Percentiles rank a stretch among this genome's conserved stretches.
These are phyloP conservation scores for Entomobrya multifasciata DNA, from an alignment of 2,888 invertebrate genomes.

Conservation along the genomic window DNA sequence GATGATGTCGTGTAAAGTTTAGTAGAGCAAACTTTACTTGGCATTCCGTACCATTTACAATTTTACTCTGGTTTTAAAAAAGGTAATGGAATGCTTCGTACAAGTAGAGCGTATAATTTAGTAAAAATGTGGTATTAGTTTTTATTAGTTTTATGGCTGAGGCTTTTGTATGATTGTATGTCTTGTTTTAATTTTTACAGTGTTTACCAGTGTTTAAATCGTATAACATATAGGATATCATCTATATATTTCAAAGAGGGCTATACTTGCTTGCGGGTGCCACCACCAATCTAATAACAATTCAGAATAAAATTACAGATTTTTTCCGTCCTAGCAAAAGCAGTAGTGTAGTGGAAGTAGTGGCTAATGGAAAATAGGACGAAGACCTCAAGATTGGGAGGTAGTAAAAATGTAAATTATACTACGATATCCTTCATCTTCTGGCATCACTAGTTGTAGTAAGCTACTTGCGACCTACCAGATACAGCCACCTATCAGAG, in stretches of 20 bases:
- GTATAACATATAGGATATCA: background rate
- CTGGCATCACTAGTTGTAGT: too few relatives aligned
- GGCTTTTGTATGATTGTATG: background rate
- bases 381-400: slow-evolving; percentile 13
- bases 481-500: too few relatives aligned
- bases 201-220: background rate
- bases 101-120: too few relatives aligned
- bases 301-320: slow-evolving; percentile 15
- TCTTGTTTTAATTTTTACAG: background rate
- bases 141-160: slow-evolving; percentile 9
- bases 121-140: background rate
- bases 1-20: background rate
- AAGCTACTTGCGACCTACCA: too few relatives aligned
- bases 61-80: too few relatives aligned
- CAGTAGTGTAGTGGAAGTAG: background rate
- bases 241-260: too few relatives aligned
- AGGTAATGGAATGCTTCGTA: too few relatives aligned
- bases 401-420: slow-evolving; percentile 54
- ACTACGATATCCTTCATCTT: too few relatives aligned
- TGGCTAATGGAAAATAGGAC: slow-evolving; percentile 16
- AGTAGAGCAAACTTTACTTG: background rate
- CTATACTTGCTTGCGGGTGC: background rate
- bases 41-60: background rate
- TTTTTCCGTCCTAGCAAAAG: background rate
- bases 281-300: slow-evolving; percentile 18